These are phyloP conservation scores for Lasioglossum morio DNA, from an alignment of 2,888 invertebrate genomes.

Conservation along the genomic window DNA sequence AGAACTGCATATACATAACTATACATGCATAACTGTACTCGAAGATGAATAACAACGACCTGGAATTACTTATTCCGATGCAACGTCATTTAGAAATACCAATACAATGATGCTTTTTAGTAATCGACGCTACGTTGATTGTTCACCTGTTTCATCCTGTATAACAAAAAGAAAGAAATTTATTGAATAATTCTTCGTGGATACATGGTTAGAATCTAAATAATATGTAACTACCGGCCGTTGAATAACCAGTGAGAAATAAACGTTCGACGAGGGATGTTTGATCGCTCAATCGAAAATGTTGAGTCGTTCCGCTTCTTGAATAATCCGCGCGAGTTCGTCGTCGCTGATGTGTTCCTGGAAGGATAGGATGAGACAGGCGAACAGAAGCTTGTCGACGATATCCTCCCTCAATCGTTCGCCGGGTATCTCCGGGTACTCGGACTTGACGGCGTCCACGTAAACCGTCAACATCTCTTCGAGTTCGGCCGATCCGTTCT, in stretches of 20 bases:
- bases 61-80: background rate
- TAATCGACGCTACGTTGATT: no score
- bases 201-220: no score
- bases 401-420: conserved; percentile 58
- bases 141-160: no score
- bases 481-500: conserved; percentile 25
- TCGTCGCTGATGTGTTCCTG: conserved; percentile 47
- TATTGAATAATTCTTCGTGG: no score
- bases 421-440: conserved; percentile 41
- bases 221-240: no score
- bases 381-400: conserved; percentile 49
- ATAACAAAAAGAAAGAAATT: no score
- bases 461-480: conserved; percentile 61
- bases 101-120: no score
- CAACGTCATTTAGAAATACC: background rate
- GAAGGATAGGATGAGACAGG: conserved; percentile 54
- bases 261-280: no score
- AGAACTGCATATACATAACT: background rate
- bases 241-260: no score
- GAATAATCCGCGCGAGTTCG: conserved; percentile 43
- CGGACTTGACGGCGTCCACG: conserved; percentile 51
- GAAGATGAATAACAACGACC: background rate
- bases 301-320: conserved; percentile 41
- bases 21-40: background rate
- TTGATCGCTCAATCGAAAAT: conserved; percentile 19